phyloP scores from a whole-genome alignment of 2,797 vertebrate genomes.

The Myiothlypis coronata region DNA sequence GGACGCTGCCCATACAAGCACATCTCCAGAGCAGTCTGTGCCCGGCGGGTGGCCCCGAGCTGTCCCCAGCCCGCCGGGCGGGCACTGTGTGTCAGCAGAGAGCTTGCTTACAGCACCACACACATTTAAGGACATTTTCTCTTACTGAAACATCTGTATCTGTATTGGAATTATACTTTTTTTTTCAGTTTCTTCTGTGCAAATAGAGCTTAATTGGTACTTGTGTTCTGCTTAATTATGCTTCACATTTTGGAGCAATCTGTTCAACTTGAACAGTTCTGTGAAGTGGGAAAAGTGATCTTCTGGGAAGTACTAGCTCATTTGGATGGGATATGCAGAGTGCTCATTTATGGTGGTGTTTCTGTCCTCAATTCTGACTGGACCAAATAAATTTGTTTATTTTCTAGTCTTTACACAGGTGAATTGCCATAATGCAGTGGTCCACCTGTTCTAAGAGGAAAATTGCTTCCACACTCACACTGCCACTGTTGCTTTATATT shows the following conservation, averaged over 20 bases:
- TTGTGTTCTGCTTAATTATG: neutral
- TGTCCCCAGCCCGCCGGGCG: fast-evolving
- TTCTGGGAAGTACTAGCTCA: neutral
- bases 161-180: neutral
- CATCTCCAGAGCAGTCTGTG: fast-evolving
- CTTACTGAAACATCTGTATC: neutral
- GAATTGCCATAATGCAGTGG: neutral
- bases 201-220: neutral
- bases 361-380: neutral
- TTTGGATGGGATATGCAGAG: neutral
- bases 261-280: neutral
- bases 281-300: neutral
- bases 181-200: neutral
- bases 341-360: neutral
- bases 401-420: neutral
- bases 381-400: neutral
- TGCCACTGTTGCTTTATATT: neutral
- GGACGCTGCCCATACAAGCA: neutral
- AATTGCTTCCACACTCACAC: neutral
- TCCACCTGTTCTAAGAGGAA: neutral
- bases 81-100: neutral
- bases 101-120: neutral
- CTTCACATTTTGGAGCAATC: neutral
- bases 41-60: neutral
- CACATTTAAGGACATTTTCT: fast-evolving